These are phyloP conservation scores for Himalopsyche anomala DNA, from an alignment of 2,888 invertebrate genomes.

Conservation along the genomic window DNA sequence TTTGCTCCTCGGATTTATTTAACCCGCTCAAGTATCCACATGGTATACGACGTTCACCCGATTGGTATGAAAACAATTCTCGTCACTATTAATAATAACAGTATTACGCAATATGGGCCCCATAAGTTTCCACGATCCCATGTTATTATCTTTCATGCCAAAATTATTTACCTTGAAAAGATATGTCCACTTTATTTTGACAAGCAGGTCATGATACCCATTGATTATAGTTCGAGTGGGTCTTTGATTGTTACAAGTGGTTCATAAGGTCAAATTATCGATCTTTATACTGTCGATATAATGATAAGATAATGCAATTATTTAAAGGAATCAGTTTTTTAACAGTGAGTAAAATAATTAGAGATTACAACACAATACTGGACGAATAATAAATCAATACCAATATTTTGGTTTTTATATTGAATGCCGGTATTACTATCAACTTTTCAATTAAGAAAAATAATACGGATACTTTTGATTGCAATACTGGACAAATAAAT, in stretches of 20 bases:
- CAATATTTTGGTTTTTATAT: too few relatives aligned
- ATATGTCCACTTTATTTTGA: constrained; percentile 14
- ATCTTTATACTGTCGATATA: neutral
- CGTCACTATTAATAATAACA: constrained; percentile 60
- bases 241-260: neutral
- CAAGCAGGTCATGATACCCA: neutral
- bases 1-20: constrained; percentile 2
- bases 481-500: too few relatives aligned
- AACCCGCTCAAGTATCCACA: constrained; percentile 4
- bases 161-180: neutral
- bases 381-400: too few relatives aligned
- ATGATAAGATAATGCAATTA: too few relatives aligned
- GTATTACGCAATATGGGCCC: constrained; percentile 52
- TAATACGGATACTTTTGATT: too few relatives aligned
- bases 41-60: neutral
- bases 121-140: constrained; percentile 55
- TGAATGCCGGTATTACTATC: too few relatives aligned
- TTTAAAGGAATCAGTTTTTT: too few relatives aligned
- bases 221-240: neutral
- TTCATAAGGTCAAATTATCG: neutral
- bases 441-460: too few relatives aligned
- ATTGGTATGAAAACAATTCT: constrained; percentile 51
- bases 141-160: constrained; percentile 28
- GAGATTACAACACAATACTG: too few relatives aligned
- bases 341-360: too few relatives aligned